These are phyloP conservation scores for Microplitis mediator DNA, from an alignment of 1,140 invertebrate species.

Conservation along the genomic window DNA sequence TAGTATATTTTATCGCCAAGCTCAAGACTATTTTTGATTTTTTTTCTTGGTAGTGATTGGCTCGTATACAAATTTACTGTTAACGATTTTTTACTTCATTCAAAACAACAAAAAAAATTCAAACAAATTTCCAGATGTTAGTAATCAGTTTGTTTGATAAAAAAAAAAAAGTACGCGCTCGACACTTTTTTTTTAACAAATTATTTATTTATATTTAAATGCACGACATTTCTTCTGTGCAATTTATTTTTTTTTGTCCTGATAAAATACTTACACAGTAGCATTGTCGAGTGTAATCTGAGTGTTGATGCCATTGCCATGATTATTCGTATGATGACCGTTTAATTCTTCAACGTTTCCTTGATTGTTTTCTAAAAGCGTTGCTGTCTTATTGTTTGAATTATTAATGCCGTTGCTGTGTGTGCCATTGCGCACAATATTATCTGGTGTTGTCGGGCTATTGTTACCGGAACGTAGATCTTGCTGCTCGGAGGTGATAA, in stretches of 20 bases:
- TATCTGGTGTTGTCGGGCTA: constrained; percentile 32
- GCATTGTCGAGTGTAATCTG: constrained; percentile 60
- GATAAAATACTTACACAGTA: constrained; percentile 58
- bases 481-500: constrained; percentile 54
- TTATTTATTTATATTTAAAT: neutral
- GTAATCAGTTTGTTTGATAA: too few relatives aligned
- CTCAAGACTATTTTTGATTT: neutral
- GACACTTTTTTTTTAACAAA: too few relatives aligned
- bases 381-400: constrained; percentile 54
- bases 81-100: neutral
- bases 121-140: too few relatives aligned
- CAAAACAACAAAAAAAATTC: too few relatives aligned
- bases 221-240: neutral
- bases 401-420: constrained; percentile 58
- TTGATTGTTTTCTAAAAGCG: constrained; percentile 51
- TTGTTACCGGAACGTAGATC: constrained; percentile 48
- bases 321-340: constrained; percentile 55
- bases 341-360: constrained; percentile 51
- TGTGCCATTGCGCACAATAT: constrained; percentile 56
- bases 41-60: neutral
- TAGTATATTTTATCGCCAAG: too few relatives aligned
- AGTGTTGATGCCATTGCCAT: constrained; percentile 55
- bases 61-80: neutral
- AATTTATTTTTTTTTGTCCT: neutral
- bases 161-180: too few relatives aligned